Base-by-base conservation (phyloP, 2,797 vertebrate genomes). In the Girardinus metallicus region DNA sequence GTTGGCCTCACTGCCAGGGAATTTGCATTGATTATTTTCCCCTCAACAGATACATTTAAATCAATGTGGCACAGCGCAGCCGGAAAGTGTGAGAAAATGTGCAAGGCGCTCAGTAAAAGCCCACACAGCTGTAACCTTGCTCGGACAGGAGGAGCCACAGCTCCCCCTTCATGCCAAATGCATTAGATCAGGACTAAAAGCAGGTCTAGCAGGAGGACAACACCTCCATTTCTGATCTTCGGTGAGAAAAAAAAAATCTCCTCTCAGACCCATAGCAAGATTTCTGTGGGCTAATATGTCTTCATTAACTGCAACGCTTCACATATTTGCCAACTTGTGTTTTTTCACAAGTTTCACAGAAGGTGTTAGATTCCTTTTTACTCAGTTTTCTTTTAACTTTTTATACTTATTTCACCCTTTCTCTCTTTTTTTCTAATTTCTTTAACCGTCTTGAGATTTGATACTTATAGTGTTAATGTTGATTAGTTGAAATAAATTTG, bases 21-120 rank as follows among this genome's bases (percentile, higher is more conserved):
- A 97, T 99, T 98, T 99, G 96, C 97, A 97, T 98, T 96, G 97
- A 98, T 99, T 98, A 97, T 97, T 97, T 97, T 96, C 96, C 96
- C 96, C 96, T 97, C 95, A 97, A 96, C 96, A 97, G 96, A 97
- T 96, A 97, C 95, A 96, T 97, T 97, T 97, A 97, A 96, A 97
- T 96, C 94, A 95, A 96, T 96, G 96, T 96, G 96, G 96, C 96
- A 96, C 93, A 88, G 96, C 94, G 94, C 95, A 94, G 94, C 94
- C 85, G 95, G 93, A 94, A 91, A 93, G 92, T 94, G 94, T 96
- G 94, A 96, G 84, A 95, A 95, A 94, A 95, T 95, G 89, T 90
- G 86, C 77, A 83, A 94, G 94, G 94, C 91, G 71, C 77, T 91
- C 88, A 36, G 87, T 79, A 82, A 79, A 91, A 80, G 29, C 90